phyloP scores from a whole-genome alignment of 2,888 invertebrate species.

The Euplagia quadripunctaria region DNA sequence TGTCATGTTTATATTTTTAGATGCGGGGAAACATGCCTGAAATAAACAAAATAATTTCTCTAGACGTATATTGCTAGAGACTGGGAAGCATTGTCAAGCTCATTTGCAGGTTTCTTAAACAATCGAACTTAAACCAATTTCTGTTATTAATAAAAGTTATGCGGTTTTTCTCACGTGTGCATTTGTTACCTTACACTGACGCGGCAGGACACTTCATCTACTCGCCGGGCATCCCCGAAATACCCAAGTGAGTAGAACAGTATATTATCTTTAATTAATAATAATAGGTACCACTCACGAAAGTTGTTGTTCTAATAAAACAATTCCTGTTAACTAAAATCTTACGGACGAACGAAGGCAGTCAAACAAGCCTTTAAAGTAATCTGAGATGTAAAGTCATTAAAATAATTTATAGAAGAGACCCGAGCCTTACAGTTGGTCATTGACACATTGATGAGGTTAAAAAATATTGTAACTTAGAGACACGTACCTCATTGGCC shows the following conservation, averaged over 20 bases:
- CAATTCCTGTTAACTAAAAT: neutral
- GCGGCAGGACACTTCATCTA: too few species aligned
- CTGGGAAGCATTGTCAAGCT: neutral
- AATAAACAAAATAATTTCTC: too few species aligned
- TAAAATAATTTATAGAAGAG: too few species aligned
- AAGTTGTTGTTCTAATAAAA: neutral
- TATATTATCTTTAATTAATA: too few species aligned
- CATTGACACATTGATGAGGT: neutral
- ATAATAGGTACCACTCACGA: too few species aligned
- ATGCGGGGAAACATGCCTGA: neutral
- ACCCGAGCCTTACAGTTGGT: neutral
- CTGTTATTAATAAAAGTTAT: too few species aligned
- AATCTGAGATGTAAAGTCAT: too few species aligned
- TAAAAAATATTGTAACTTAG: neutral
- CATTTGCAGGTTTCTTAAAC: neutral
- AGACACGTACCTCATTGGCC: constrained; percentile 68
- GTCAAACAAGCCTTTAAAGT: neutral
- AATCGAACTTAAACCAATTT: too few species aligned
- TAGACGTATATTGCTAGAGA: neutral
- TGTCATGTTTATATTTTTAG: neutral
- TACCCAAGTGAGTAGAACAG: too few species aligned
- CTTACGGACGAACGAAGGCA: neutral
- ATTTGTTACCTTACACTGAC: too few species aligned
- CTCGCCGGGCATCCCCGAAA: too few species aligned
- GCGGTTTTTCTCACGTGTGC: too few species aligned